phyloP scores from a whole-genome alignment of 2,797 vertebrate genomes.

The Ceryle rudis region DNA sequence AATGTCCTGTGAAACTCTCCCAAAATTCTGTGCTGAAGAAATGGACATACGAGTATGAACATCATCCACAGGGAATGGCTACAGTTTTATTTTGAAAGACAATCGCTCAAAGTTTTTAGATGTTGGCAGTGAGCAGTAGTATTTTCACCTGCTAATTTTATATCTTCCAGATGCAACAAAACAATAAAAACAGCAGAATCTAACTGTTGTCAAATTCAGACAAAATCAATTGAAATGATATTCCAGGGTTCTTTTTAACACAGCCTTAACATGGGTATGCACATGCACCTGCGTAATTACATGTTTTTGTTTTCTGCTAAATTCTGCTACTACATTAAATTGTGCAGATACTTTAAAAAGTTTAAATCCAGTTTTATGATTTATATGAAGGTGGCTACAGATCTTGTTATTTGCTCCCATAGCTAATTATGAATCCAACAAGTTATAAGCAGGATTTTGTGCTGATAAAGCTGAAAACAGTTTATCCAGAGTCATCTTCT shows the following conservation, averaged over 20 bases:
- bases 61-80: neutral
- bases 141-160: neutral
- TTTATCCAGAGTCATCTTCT: neutral
- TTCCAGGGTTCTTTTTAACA: neutral
- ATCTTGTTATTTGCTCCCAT: neutral
- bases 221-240: neutral
- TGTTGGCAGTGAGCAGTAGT: neutral
- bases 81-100: neutral
- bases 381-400: neutral
- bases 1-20: neutral
- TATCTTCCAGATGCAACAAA: neutral
- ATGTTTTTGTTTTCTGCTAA: neutral
- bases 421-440: neutral
- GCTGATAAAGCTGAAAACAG: neutral
- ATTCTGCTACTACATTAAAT: neutral
- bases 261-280: neutral
- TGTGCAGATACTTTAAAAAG: neutral
- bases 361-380: neutral
- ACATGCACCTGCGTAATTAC: neutral
- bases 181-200: neutral
- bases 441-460: neutral
- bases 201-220: neutral
- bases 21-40: neutral
- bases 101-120: neutral
- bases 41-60: fast-evolving